A percentile compares a stretch with the other conserved stretches of the same genome.
These are phyloP conservation scores for Drosophila bocki DNA, from an alignment of 1,140 invertebrate species.

Conservation along the genomic window DNA sequence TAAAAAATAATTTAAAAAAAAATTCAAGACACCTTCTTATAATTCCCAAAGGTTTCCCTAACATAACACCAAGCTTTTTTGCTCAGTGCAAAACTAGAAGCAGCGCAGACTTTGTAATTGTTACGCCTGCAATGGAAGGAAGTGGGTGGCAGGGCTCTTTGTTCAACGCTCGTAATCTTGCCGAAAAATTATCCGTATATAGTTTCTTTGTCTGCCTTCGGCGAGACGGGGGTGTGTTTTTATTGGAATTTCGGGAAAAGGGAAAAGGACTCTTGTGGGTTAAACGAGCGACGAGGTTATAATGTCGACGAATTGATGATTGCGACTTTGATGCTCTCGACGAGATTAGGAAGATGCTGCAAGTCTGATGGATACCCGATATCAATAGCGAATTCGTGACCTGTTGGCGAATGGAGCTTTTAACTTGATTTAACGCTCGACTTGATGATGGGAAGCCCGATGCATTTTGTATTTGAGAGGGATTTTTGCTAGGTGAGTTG, in stretches of 20 bases:
- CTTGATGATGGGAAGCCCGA: constrained; percentile 18
- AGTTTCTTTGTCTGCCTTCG: constrained; percentile 53
- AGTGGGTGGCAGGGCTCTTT: constrained; percentile 42
- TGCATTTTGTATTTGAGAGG: constrained; percentile 20
- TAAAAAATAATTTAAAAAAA: background rate
- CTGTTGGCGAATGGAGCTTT: constrained; percentile 46
- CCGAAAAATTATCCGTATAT: constrained; percentile 51
- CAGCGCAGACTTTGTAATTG: constrained; percentile 76
- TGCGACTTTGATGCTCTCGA: constrained; percentile 59
- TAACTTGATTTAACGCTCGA: constrained; percentile 36
- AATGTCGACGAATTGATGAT: constrained; percentile 56
- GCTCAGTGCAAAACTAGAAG: constrained; percentile 21
- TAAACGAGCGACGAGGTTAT: constrained; percentile 59
- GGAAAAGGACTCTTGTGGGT: constrained; percentile 63
- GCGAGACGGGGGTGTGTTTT: constrained; percentile 12
- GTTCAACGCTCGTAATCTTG: constrained; percentile 68
- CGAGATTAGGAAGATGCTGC: constrained; percentile 58
- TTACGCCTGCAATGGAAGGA: constrained; percentile 59
- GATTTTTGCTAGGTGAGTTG: background rate
- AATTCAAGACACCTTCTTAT: background rate
- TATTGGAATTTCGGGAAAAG: background rate
- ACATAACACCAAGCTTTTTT: background rate
- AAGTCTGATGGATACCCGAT: constrained; percentile 48
- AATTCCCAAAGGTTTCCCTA: background rate
- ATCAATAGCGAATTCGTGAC: constrained; percentile 42